Evolutionary conservation across 2,113 vertebrate species (phyloP), one percentile per base, ranked within the genome.

Genomic region (Garra rufa): DNA sequence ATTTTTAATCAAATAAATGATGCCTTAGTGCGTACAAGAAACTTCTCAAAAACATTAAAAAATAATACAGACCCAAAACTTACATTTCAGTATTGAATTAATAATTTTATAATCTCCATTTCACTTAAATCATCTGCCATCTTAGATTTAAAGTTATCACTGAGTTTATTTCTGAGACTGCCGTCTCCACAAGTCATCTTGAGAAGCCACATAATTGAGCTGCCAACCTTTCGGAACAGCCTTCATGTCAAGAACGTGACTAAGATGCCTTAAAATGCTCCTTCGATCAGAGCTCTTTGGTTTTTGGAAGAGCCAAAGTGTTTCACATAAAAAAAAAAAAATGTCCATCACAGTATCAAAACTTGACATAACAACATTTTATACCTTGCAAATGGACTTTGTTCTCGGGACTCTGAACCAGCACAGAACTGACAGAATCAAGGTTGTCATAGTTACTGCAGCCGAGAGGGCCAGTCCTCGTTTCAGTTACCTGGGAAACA

Each of bases 371-470:
- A 11, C 15, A 50, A 14, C 13, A 44, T 50, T 9, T 75, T 15
- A 10, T 94, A 99, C 98, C 98, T 97, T 98, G 98, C 84, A 99
- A 95, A 83, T 99, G 96, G 91, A 99, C 96, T 94, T 99, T 99
- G 90, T 99, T 99, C 92, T 99, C 98, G 28, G 98, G 97, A 92
- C 97, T 99, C 93, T 99, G 98, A 88, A 99, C 97, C 93, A 99
- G 94, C 87, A 99, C 98, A 24, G 98, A 99, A 93, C 97, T 99
- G 88, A 99, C 98, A 52, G 97, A 98, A 94, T 99, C 98, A 88
- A 99, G 96, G 96, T 99, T 99, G 96, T 99, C 98, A 96, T 99
- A 99, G 95, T 99, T 99, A 97, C 97, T 99, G 95, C 98, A 99
- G 93, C 98, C 98, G 38, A 99, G 97, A 82, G 98, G 98, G 87